Percentiles rank a stretch among this genome's conserved stretches.
phyloP scores from a whole-genome alignment of 2,797 vertebrate species.

The Dryobates pubescens region DNA sequence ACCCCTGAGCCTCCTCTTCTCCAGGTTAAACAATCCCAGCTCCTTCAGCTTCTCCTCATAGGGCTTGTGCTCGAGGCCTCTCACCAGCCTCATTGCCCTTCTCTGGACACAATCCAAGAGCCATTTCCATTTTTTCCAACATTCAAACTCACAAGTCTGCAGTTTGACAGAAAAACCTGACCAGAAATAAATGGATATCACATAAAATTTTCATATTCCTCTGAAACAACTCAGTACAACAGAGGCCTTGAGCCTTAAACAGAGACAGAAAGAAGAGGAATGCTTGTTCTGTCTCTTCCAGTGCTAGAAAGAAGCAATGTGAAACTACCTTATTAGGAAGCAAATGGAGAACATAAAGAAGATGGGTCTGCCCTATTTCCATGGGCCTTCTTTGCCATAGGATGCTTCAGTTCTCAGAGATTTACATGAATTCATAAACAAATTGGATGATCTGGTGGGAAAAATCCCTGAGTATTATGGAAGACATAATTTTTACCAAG shows the following conservation, averaged over 20 bases:
- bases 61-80: too few species aligned
- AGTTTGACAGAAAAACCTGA: neutral
- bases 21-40: too few species aligned
- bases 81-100: too few species aligned
- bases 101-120: neutral
- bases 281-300: neutral
- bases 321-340: neutral
- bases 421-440: neutral
- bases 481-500: neutral
- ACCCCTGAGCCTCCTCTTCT: too few species aligned
- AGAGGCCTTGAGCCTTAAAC: neutral
- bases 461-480: neutral
- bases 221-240: neutral
- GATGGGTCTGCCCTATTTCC: neutral
- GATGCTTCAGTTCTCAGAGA: slow-evolving; percentile 6
- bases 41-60: too few species aligned
- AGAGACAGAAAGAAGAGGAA: neutral
- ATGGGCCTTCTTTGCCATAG: neutral
- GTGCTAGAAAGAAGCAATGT: neutral
- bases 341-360: neutral
- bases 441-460: neutral
- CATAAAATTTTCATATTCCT: neutral
- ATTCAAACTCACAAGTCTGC: neutral
- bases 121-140: neutral
- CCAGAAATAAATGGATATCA: neutral